Evolutionary conservation across 2,888 invertebrate species (phyloP), one percentile per base, ranked within the genome.

Genomic region (Chalcis sispes): DNA sequence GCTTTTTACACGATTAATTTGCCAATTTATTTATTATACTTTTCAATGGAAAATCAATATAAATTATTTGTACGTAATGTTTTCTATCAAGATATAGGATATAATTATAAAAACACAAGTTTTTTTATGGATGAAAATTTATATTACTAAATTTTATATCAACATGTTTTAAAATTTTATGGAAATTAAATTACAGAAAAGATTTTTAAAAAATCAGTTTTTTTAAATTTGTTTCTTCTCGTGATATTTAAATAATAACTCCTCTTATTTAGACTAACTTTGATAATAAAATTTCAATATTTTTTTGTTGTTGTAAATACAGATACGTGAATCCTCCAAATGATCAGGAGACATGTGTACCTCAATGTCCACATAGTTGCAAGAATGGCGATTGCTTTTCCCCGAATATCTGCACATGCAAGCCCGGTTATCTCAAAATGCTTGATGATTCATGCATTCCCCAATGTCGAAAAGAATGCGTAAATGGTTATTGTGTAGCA

Each of bases 401-500:
- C 0, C 86, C 87, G 0, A 82, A 82, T 2, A 69, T 81, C 40
- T 90, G 89, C 77, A 81, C 75, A 0, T 87, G 88, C 77, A 69
- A 69, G 7, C 58, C 75, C 0, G 85, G 85, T 10, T 84, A 76
- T 61, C 72, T 83, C 88, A 77, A 82, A 86, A 81, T 84, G 81
- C 77, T 84, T 27, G 74, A 69, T n/a, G 77, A 79, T 1, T 65
- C 61, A 1, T 83, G 82, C 59, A 58, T 75, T 4, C 77, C 82
- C 7, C 15, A 48, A 2, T 86, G 84, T 56, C 73, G 71, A 29
- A 86, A 80, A 81, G 90, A 84, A 1, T 89, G 90, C 74, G 81
- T 76, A 0, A 90, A 91, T 80, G 91, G 91, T 0, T 82, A 87
- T 75, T 89, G 93, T 79, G 85, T 90, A 0, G 91, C 89, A 0